Evolutionary conservation across 1,140 invertebrate genomes (phyloP).

Genomic region (Drosophila subpulchrella): DNA sequence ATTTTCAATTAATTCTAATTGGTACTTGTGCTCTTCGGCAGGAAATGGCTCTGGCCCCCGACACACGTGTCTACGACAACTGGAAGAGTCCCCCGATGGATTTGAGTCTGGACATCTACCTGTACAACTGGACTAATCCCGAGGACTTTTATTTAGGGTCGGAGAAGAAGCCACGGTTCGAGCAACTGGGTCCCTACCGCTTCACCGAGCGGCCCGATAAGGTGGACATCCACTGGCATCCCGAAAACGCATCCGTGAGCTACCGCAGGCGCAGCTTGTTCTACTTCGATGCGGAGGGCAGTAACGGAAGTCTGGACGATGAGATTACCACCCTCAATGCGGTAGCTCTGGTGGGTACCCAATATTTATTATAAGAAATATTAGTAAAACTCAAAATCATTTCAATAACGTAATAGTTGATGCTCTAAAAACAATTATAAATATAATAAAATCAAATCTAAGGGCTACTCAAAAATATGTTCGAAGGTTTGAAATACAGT

Average conservation of each 20-base stretch:
- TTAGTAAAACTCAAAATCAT: background rate
- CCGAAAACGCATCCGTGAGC: slow-evolving; percentile 91
- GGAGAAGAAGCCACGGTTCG: no score
- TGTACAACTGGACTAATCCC: slow-evolving; percentile 94
- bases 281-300: slow-evolving; percentile 90
- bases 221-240: slow-evolving; percentile 89
- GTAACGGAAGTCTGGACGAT: slow-evolving; percentile 91
- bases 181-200: slow-evolving; percentile 90
- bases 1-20: slow-evolving; percentile 75
- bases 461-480: no score
- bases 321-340: slow-evolving; percentile 92
- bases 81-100: slow-evolving; percentile 92
- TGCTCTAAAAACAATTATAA: no score
- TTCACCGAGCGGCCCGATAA: slow-evolving; percentile 89
- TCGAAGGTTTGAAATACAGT: no score
- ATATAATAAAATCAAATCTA: no score
- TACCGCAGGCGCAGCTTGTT: slow-evolving; percentile 91
- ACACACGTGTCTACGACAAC: slow-evolving; percentile 87
- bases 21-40: slow-evolving; percentile 70
- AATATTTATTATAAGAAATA: background rate
- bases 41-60: slow-evolving; percentile 87
- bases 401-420: background rate
- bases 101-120: slow-evolving; percentile 90
- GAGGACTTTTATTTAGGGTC: slow-evolving; percentile 84
- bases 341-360: slow-evolving; percentile 90